These are phyloP conservation scores for Lycocorax pyrrhopterus DNA, from an alignment of 2,113 vertebrate species.

Conservation along the genomic window DNA sequence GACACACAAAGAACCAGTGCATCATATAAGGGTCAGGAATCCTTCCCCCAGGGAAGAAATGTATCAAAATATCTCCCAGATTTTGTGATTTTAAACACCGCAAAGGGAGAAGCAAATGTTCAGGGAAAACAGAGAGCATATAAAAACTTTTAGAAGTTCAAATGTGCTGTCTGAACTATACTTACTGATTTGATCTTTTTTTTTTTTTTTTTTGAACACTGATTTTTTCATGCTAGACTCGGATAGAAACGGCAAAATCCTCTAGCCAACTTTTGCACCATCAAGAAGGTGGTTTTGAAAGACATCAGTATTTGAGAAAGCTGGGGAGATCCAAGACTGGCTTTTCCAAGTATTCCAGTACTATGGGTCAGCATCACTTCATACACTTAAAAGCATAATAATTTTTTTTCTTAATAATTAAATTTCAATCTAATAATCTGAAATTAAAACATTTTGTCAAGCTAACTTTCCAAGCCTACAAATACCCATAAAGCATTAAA, in stretches of 20 bases:
- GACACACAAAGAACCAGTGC: background rate
- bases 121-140: background rate
- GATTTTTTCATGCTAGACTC: background rate
- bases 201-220: background rate
- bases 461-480: background rate
- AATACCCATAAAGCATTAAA: background rate
- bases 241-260: background rate
- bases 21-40: background rate
- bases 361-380: background rate
- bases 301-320: background rate
- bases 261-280: background rate
- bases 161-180: background rate
- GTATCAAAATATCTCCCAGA: background rate
- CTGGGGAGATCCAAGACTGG: background rate
- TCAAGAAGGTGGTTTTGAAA: background rate
- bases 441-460: background rate
- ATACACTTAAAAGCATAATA: rapidly evolving
- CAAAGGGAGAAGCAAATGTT: background rate
- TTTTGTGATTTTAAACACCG: background rate
- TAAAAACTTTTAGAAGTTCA: background rate
- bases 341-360: background rate
- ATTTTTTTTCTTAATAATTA: background rate
- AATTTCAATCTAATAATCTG: background rate
- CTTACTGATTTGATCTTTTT: background rate
- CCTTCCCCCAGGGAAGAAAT: background rate